Evolutionary conservation across 2,888 invertebrate species (phyloP), one percentile per base, ranked within the genome.

Genomic region (Noctua pronuba): DNA sequence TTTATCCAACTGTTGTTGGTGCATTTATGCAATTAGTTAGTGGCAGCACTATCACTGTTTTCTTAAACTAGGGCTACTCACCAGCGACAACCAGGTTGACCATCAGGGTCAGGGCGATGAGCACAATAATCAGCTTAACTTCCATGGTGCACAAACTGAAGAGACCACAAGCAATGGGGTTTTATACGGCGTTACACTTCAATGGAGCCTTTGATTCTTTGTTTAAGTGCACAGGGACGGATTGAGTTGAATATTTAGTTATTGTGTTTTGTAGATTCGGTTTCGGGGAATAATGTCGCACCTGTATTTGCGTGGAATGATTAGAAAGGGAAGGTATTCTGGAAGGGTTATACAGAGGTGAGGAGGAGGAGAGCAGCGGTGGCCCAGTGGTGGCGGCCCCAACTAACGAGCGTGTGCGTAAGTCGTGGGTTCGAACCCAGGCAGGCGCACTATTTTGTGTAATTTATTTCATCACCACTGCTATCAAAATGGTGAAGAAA

Each of bases 101-200:
- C 49, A 89, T 38, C 28, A 91, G 38, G 49, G 88, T 78, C 44
- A 94, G 44, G 28, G 92, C n/a, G 3, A 88, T 74, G 38, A 91
- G 46, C 66, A 90, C 69, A 28, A 93, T 66, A 18, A 94, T 73
- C 70, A 92, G 74, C 78, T 92, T 93, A 52, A 80, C 80, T 77
- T 93, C 88, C 95, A 95, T 95, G 87, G 75, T 90, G 85, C 77
- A 79, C 77, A 73, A 67, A 75, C 67, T 80, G 52, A 65, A n/a
- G 71, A n/a, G 64, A 46, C 67, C 8, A 35, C 65, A 62, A 8
- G 35, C 62, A 8, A 75, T 58, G 69, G 68, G 55, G 82, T 91
- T 82, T 94, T 95, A 94, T 95, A 95, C 93, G 88, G 90, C 89
- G 93, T 91, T 89, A 87, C 90, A 89, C 88, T 80, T 92, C 86